Evolutionary conservation across 2,797 vertebrate species (phyloP).

Genomic region (Sebastes steindachneri): DNA sequence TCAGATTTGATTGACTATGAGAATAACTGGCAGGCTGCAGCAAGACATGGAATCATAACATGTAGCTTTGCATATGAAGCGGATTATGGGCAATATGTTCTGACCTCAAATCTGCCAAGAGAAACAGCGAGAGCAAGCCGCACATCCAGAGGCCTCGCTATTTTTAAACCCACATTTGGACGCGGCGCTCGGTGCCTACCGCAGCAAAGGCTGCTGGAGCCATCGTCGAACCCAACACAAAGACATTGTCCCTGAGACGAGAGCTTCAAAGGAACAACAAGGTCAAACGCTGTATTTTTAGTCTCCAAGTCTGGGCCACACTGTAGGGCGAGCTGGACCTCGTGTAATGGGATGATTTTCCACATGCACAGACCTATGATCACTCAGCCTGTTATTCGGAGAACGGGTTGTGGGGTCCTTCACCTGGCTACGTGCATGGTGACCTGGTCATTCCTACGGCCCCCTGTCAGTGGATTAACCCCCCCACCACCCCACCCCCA

Average conservation of each 20-base stretch:
- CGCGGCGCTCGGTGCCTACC: slow-evolving; percentile 51
- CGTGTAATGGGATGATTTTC: slow-evolving; percentile 30
- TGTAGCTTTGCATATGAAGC: slow-evolving; percentile 68
- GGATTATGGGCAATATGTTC: slow-evolving; percentile 70
- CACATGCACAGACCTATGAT: slow-evolving; percentile 54
- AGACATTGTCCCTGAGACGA: slow-evolving; percentile 63
- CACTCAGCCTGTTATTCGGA: slow-evolving; percentile 50
- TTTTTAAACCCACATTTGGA: slow-evolving; percentile 78
- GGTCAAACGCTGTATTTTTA: slow-evolving; percentile 75
- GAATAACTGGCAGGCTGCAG: slow-evolving; percentile 47
- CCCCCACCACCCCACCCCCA: slow-evolving; percentile 8
- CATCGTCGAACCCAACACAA: slow-evolving; percentile 63
- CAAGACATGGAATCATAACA: slow-evolving; percentile 37
- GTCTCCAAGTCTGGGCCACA: slow-evolving; percentile 34
- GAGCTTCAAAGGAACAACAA: slow-evolving; percentile 71
- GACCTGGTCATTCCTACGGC: slow-evolving; percentile 69
- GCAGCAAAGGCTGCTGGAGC: slow-evolving; percentile 73
- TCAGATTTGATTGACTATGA: slow-evolving; percentile 54
- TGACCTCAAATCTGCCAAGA: slow-evolving; percentile 69
- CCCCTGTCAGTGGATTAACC: slow-evolving; percentile 62
- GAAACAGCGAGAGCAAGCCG: slow-evolving; percentile 71
- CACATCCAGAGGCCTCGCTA: slow-evolving; percentile 73
- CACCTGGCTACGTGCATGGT: slow-evolving; percentile 46
- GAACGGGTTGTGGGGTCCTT: slow-evolving; percentile 37
- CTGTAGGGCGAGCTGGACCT: slow-evolving; percentile 34